Evolutionary conservation across 2,113 vertebrate genomes (phyloP).

Genomic region (Phalacrocorax aristotelis): DNA sequence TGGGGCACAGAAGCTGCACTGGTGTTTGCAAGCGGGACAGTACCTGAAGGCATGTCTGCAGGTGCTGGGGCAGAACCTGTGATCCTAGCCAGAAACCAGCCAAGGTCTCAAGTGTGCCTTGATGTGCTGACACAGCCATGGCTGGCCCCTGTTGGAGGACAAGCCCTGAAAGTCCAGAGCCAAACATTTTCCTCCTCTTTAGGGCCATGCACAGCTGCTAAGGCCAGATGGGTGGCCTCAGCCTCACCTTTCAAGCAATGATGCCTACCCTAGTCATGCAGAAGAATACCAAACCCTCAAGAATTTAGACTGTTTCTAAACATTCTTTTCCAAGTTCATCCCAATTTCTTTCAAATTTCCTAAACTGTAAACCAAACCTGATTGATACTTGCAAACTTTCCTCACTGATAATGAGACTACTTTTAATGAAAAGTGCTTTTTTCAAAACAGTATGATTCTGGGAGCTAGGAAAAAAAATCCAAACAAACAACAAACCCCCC

Average conservation of each 20-base stretch:
- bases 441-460: not conserved
- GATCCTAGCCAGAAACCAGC: not conserved
- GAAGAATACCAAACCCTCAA: not conserved
- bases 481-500: rapidly evolving
- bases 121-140: not conserved
- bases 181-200: not conserved
- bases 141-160: not conserved
- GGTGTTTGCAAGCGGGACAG: not conserved
- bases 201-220: not conserved
- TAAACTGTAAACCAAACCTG: not conserved
- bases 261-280: not conserved
- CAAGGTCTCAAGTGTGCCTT: not conserved
- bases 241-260: not conserved
- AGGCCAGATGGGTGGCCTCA: rapidly evolving
- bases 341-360: not conserved
- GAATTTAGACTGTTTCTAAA: not conserved
- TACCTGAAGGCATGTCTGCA: not conserved
- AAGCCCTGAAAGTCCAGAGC: not conserved
- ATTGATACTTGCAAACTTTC: not conserved
- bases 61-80: not conserved
- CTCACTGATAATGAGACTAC: not conserved
- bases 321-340: not conserved
- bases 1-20: not conserved
- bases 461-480: not conserved
- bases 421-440: not conserved